A percentile compares a stretch with the other conserved stretches of the same genome.
These are phyloP conservation scores for Neogobius melanostomus DNA, from an alignment of 2,113 vertebrate genomes.

Conservation along the genomic window DNA sequence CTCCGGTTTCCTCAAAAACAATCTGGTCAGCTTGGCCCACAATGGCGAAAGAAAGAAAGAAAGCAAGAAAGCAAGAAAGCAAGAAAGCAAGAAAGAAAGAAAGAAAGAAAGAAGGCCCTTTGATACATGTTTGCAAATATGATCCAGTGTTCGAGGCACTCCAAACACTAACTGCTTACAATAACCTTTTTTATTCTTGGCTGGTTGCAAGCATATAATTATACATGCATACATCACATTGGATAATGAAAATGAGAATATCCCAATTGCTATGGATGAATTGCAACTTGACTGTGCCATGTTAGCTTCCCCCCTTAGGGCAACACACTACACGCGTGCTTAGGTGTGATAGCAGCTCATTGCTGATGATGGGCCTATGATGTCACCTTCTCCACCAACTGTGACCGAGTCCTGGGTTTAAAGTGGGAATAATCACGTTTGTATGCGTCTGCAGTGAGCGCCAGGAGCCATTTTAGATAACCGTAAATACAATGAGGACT, in stretches of 20 bases:
- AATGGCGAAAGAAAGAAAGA: no score
- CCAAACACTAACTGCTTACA: background rate
- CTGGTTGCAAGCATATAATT: background rate
- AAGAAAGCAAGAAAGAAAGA: no score
- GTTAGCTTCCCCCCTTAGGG: conserved; percentile 12
- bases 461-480: conserved; percentile 32
- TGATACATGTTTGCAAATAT: background rate
- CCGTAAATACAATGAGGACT: conserved; percentile 23
- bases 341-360: conserved; percentile 1
- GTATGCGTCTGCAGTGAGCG: conserved; percentile 25
- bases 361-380: conserved; percentile 35
- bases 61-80: no score
- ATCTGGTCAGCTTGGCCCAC: no score
- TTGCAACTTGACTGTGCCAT: conserved; percentile 14
- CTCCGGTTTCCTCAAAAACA: no score
- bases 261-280: conserved; percentile 4
- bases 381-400: conserved; percentile 31
- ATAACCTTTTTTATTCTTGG: background rate
- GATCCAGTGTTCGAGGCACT: background rate
- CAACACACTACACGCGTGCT: background rate
- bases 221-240: background rate
- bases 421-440: conserved; percentile 56
- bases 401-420: conserved; percentile 44
- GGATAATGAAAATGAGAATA: conserved; percentile 4
- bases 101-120: no score